phyloP scores from a whole-genome alignment of 2,888 invertebrate genomes.

The Cotesia congregata region DNA sequence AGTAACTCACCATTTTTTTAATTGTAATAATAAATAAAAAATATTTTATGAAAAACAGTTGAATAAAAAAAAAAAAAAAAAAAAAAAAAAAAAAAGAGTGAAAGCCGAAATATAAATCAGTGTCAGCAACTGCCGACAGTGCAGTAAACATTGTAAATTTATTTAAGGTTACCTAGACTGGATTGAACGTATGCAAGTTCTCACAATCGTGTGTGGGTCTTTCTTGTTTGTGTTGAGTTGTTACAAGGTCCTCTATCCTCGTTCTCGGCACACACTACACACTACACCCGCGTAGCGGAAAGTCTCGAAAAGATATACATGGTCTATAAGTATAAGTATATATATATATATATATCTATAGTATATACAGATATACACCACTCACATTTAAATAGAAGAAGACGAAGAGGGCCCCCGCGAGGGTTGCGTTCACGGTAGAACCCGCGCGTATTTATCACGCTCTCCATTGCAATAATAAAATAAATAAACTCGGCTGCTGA shows the following conservation, averaged over 20 bases:
- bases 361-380: neutral
- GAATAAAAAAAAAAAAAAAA: constrained; percentile 46
- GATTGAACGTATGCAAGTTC: constrained; percentile 17
- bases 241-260: constrained; percentile 34
- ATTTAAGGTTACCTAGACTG: constrained; percentile 55
- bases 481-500: neutral
- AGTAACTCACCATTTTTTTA: constrained; percentile 18
- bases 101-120: constrained; percentile 24
- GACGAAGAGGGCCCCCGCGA: constrained; percentile 38
- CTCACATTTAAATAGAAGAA: neutral
- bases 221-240: constrained; percentile 36
- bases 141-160: constrained; percentile 58
- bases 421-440: constrained; percentile 47
- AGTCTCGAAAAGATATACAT: constrained; percentile 27
- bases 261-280: constrained; percentile 35
- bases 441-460: constrained; percentile 46
- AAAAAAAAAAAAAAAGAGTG: constrained; percentile 46
- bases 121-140: constrained; percentile 46
- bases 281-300: constrained; percentile 42
- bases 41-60: constrained; percentile 17
- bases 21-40: neutral
- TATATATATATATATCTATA: neutral
- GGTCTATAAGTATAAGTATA: neutral
- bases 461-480: constrained; percentile 24
- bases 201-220: constrained; percentile 25